Evolutionary conservation across 1,140 invertebrate species (phyloP), one percentile per base, ranked within the genome.

Genomic region (Platyura marginata): DNA sequence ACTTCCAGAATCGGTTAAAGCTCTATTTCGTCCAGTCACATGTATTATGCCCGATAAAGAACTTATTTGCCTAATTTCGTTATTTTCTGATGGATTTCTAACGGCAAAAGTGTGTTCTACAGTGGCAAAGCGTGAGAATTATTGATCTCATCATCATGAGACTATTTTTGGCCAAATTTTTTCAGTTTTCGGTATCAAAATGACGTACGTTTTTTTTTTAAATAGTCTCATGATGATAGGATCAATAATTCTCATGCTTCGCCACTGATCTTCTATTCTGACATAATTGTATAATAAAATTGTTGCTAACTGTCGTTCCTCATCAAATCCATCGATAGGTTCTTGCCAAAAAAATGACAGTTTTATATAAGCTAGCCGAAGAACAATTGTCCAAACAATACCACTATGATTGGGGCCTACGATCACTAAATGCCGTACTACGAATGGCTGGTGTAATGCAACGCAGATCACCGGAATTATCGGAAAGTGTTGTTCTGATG

Each of bases 331-430:
- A n/a, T 40, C 45, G 45, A 6, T 41, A 78, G 69, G 67, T 83
- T 10, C 56, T 93, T 29, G 87, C 88, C 0, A 93, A 91, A 56
- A 94, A 94, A 54, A 90, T 93, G 83, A 87, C 85, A 0, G 81
- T 88, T 3, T 57, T 93, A 4, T 92, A 92, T 57, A 80, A 81
- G 53, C 61, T 92, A 37, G 81, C 84, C 0, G 69, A 72, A 37
- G 83, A 89, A 51, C 87, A 91, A 55, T 64, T 94, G 25, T 91
- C 87, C 5, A 90, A 90, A 59, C 88, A 93, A 56, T 80, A 77
- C 25, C 89, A 94, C 60, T 94, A 94, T 57, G 88, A 94, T 55
- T 94, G 90, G 74, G 87, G 89, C n/a, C 57, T 93, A 41, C 67
- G 88, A 43, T 85, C 86, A 8, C 59, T 93, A 2, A 92, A 87